phyloP scores from a whole-genome alignment of 2,797 vertebrate species.

The Echiichthys vipera region DNA sequence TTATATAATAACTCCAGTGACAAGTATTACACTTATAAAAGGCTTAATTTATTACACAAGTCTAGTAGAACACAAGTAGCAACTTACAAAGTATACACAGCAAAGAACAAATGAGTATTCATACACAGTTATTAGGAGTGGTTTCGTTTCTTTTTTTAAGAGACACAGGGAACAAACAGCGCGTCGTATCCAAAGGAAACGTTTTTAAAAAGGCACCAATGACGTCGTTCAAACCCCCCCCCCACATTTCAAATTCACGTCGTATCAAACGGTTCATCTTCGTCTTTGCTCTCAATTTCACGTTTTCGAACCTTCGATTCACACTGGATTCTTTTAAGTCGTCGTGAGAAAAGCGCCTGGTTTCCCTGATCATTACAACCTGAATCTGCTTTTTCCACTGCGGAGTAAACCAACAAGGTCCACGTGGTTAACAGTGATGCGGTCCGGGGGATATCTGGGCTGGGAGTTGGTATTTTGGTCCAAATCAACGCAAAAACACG shows the following conservation, averaged over 20 bases:
- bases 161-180: conserved; percentile 18
- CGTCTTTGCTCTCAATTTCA: neutral
- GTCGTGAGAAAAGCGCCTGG: neutral
- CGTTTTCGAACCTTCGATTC: conserved; percentile 28
- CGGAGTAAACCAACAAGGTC: conserved; percentile 7
- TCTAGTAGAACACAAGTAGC: conserved; percentile 61
- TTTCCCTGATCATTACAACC: conserved; percentile 29
- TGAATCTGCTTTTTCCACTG: conserved; percentile 12
- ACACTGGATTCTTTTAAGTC: neutral
- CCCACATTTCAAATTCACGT: neutral
- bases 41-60: conserved; percentile 71
- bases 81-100: conserved; percentile 63
- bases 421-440: conserved; percentile 12
- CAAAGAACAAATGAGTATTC: conserved; percentile 56
- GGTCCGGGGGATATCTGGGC: conserved; percentile 12
- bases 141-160: conserved; percentile 19
- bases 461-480: neutral
- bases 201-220: conserved; percentile 51
- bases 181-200: conserved; percentile 46
- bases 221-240: conserved; percentile 17
- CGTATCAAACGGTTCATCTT: conserved; percentile 27
- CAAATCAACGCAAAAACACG: neutral
- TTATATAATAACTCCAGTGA: conserved; percentile 7
- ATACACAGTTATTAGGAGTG: conserved; percentile 50
- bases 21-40: conserved; percentile 65